These are phyloP conservation scores for Trichonephila clavipes DNA, from an alignment of 1,140 invertebrate genomes.

Conservation along the genomic window DNA sequence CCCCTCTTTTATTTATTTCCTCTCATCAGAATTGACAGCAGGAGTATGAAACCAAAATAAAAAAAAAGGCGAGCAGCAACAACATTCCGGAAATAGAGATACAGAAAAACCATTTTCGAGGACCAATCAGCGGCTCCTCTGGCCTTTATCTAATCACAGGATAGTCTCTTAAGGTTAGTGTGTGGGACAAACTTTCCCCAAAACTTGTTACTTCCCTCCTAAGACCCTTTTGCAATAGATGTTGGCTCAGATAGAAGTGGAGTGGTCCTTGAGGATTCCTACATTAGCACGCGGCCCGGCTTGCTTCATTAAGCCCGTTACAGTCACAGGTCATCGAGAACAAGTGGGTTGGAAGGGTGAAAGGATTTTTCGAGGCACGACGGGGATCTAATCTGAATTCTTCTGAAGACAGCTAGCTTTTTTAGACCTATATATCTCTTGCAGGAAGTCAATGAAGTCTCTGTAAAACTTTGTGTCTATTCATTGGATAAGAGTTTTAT, in stretches of 20 bases:
- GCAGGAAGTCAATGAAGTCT: too few species aligned
- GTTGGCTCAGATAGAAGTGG: conserved; percentile 36
- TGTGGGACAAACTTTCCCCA: conserved; percentile 53
- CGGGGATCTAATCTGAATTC: background rate
- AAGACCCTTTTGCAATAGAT: conserved; percentile 21
- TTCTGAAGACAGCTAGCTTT: background rate
- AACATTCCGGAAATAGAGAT: conserved; percentile 56
- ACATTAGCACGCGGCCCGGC: conserved; percentile 36
- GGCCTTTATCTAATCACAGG: conserved; percentile 63
- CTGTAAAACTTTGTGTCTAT: too few species aligned
- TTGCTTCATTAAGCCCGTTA: conserved; percentile 48
- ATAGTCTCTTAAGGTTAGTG: conserved; percentile 62
- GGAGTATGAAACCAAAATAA: conserved; percentile 5
- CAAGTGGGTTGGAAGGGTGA: conserved; percentile 45
- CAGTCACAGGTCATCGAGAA: conserved; percentile 60
- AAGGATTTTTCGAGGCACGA: conserved; percentile 17
- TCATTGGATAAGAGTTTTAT: too few species aligned
- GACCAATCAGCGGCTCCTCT: conserved; percentile 50
- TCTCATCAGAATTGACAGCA: conserved; percentile 55
- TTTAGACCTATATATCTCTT: too few species aligned
- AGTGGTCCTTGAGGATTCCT: conserved; percentile 56
- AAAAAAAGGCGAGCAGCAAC: background rate
- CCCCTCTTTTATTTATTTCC: background rate
- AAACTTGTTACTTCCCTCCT: conserved; percentile 62
- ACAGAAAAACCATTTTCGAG: conserved; percentile 64